These are phyloP conservation scores for Heliopora coerulea DNA, from an alignment of 92 coral and sea anemone species.

Conservation along the genomic window DNA sequence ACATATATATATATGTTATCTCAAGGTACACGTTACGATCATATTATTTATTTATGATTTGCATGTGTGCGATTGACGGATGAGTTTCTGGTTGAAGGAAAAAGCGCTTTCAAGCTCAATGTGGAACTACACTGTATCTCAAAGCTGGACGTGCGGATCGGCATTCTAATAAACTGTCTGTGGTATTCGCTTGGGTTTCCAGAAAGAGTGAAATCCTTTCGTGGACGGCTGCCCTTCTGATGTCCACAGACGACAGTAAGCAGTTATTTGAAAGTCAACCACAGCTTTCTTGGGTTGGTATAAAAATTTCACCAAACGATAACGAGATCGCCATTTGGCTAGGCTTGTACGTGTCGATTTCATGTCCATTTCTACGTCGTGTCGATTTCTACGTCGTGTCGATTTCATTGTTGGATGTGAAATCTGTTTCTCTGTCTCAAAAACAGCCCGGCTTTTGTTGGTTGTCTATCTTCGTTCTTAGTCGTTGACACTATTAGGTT, in stretches of 20 bases:
- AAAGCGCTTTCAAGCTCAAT: too few species aligned
- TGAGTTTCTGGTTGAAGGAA: background rate
- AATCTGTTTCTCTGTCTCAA: too few species aligned
- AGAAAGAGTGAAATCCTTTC: too few species aligned
- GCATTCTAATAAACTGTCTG: too few species aligned
- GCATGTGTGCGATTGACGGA: background rate
- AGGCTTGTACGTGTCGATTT: background rate
- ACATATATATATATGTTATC: background rate
- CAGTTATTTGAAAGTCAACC: background rate
- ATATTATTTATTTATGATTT: slow-evolving; percentile 34
- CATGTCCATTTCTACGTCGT: background rate
- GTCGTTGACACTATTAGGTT: too few species aligned
- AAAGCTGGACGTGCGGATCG: too few species aligned
- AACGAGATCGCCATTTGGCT: background rate
- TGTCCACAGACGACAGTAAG: background rate
- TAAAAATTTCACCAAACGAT: background rate
- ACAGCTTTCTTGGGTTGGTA: slow-evolving; percentile 11
- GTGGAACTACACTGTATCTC: too few species aligned
- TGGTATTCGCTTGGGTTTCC: too few species aligned
- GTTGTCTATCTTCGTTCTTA: too few species aligned
- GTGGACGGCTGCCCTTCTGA: background rate
- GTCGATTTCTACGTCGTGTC: background rate
- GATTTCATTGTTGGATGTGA: background rate
- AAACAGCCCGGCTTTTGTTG: too few species aligned
- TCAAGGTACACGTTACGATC: slow-evolving; percentile 37